Percentiles rank a stretch among this genome's conserved stretches.
These are phyloP conservation scores for Dicentrarchus labrax DNA, from an alignment of 2,113 vertebrate genomes.

Conservation along the genomic window DNA sequence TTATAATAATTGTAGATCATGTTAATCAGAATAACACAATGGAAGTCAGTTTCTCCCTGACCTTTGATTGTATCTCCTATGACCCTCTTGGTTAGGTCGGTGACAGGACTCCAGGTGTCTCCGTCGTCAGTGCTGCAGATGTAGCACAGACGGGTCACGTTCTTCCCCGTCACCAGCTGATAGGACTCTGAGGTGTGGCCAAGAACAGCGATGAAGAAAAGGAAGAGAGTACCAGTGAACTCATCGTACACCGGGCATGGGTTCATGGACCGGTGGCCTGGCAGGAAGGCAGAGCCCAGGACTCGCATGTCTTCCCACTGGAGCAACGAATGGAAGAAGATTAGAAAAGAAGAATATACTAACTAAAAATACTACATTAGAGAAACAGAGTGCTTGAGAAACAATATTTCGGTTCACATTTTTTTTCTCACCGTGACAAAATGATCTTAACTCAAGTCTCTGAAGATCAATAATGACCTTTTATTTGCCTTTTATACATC, in stretches of 20 bases:
- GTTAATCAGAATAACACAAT: background rate
- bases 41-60: constrained; percentile 48
- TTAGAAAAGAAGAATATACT: background rate
- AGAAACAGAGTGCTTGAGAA: background rate
- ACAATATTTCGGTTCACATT: background rate
- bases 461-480: too few species aligned
- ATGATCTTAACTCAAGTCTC: background rate
- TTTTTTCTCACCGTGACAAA: background rate
- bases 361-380: background rate
- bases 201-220: constrained; percentile 94
- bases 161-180: constrained; percentile 92
- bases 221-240: constrained; percentile 83
- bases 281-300: constrained; percentile 86
- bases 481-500: too few species aligned
- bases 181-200: constrained; percentile 90
- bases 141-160: constrained; percentile 92
- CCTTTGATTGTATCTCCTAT: constrained; percentile 90
- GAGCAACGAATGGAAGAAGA: background rate
- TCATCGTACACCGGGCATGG: constrained; percentile 93
- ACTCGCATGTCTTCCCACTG: constrained; percentile 93
- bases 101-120: constrained; percentile 88
- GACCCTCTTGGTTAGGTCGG: constrained; percentile 89
- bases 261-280: constrained; percentile 95
- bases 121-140: constrained; percentile 89
- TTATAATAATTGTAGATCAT: background rate